Evolutionary conservation across 1,140 invertebrate species (phyloP), one percentile per base, ranked within the genome.

Genomic region (Physella acuta): DNA sequence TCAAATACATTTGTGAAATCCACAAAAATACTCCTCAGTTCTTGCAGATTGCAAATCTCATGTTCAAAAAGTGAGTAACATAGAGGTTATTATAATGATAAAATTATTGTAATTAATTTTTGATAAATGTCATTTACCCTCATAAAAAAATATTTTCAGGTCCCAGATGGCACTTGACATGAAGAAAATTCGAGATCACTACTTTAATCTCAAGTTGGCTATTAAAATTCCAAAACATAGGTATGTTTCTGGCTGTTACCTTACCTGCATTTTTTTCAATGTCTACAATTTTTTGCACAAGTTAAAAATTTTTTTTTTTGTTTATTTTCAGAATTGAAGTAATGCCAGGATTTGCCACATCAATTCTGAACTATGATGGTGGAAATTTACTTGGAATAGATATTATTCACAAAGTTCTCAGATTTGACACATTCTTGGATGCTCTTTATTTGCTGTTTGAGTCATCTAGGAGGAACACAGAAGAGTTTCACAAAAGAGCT

Each of bases 321-420:
- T n/a, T n/a, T n/a, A n/a, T n/a, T n/a, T n/a, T n/a, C 59, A 82
- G 81, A 73, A 80, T 97, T 49, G 92, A 95, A 86, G 88, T 97
- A 24, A 94, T 94, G 92, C 94, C 84, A 60, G 91, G 91, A 0
- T 95, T 92, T 82, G 88, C 94, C 0, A 94, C 93, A 2, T 88
- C 92, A 0, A 90, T 95, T n/a, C 89, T 91, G 75, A 91, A 92
- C 79, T 92, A 89, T 72, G 92, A 96, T 83, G 91, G 89, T 37
- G 93, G 93, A 14, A 81, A 97, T 0, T 91, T 95, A 88, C 82
- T 98, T 28, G 92, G 91, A 71, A 87, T 92, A 67, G 94, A 98
- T 85, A 90, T 92, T 0, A 91, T 91, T 0, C 92, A 94, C 85
- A 87, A 92, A 61, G 89, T 96, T 20, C 86, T 97, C 36, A 87